Evolutionary conservation across 2,888 invertebrate species (phyloP).

Genomic region (Julus scanicus): DNA sequence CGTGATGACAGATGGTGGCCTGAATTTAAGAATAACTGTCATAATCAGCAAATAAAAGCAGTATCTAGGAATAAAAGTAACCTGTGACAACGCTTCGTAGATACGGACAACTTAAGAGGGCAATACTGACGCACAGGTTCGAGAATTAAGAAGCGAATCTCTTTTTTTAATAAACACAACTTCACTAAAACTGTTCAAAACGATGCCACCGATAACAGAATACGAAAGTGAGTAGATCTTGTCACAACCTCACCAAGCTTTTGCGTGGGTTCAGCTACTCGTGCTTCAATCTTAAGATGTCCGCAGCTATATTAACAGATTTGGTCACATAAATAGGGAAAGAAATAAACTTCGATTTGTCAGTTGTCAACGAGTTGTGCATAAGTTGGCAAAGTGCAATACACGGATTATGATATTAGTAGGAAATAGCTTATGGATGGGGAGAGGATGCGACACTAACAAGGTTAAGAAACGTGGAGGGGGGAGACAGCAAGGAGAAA

Average conservation of each 20-base stretch:
- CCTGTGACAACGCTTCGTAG: background rate
- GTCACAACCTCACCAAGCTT: background rate
- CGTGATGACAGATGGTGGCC: constrained; percentile 2
- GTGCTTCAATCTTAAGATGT: background rate
- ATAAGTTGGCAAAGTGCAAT: constrained; percentile 11
- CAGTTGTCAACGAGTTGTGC: constrained; percentile 10
- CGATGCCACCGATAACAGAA: too few relatives aligned
- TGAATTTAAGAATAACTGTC: constrained; percentile 11
- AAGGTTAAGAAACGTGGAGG: background rate
- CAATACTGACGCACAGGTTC: background rate
- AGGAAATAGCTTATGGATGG: constrained; percentile 11
- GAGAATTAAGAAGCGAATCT: background rate
- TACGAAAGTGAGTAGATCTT: too few relatives aligned
- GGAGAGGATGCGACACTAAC: background rate
- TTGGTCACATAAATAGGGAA: background rate
- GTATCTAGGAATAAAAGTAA: constrained; percentile 11
- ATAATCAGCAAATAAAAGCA: constrained; percentile 3
- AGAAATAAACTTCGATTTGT: background rate
- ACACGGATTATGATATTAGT: constrained; percentile 19
- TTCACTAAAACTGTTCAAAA: background rate
- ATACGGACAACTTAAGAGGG: background rate
- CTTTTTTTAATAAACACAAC: background rate
- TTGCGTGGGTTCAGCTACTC: background rate
- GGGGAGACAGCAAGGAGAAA: constrained; percentile 1
- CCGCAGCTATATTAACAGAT: background rate